Base-by-base conservation (phyloP, 2,888 invertebrate species). In the Drosophila kambysellisi region DNA sequence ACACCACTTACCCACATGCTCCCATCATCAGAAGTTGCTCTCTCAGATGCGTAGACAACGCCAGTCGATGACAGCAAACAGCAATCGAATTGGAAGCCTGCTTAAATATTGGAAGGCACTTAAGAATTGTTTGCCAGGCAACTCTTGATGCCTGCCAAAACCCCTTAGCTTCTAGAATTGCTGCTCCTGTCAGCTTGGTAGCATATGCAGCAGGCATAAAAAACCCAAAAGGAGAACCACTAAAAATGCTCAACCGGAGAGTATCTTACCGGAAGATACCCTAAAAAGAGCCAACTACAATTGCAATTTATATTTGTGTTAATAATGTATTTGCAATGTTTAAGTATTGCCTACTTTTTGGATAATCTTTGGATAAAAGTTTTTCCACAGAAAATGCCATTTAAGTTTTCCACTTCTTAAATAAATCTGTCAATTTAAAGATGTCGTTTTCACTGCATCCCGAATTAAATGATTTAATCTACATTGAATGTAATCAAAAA, bases 81-180 rank as follows among this genome's bases (percentile, higher is more conserved):
- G 82, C 82, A 82, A 79, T 83, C 82, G 82, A 83, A 82, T 82
- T 82, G 82, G 79, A 79, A 81, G 79, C 70, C 82, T 82, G 74
- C 83, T 83, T 83, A 81, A 81, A 83, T 83, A 83, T 83, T 83
- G 82, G 81, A 76, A 83, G 82, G 82, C 82, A 82, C 82, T 83
- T 83, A 83, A 83, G 79, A 82, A 81, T 79, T 83, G 79, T 81
- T 79, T 79, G 82, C 74, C 74, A 69, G 70, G 66, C 70, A 73
- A 61, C 72, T 77, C 75, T 66, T 72, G 75, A 78, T 78, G 75
- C 75, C 79, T 79, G 75, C 62, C 79, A 78, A 65, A 70, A 64
- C 75, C 75, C 58, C 68, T 78, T 78, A 62, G 60, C 70, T 63
- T 74, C 59, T 52, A 46, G 33, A 58, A 58, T 53, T 52, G 54